Evolutionary conservation across 2,888 invertebrate genomes (phyloP).

Genomic region (Biston betularia): DNA sequence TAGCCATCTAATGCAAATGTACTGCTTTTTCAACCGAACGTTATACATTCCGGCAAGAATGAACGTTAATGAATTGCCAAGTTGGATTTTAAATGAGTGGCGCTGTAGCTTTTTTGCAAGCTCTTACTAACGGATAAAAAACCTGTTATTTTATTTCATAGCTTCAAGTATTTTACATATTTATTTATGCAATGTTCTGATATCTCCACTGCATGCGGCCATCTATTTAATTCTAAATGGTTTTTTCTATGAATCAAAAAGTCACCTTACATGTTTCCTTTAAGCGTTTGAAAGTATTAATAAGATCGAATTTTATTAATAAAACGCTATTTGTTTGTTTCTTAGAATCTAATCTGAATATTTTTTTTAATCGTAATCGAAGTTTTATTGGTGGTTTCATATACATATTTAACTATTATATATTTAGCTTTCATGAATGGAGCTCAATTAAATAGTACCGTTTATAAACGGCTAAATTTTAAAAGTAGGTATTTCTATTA

Average conservation of each 20-base stretch:
- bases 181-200: conserved; percentile 1
- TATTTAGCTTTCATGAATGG: conserved; percentile 11
- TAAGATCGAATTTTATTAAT: conserved; percentile 5
- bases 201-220: background rate
- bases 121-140: background rate
- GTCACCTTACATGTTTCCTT: conserved; percentile 1
- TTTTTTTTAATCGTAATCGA: background rate
- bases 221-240: conserved; percentile 5
- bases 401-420: background rate
- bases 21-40: background rate
- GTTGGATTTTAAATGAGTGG: conserved; percentile 1
- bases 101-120: conserved; percentile 2
- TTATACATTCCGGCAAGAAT: conserved; percentile 1
- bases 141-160: conserved; percentile 11
- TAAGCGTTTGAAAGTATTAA: conserved; percentile 1
- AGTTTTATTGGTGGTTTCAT: conserved; percentile 7
- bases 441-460: background rate
- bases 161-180: conserved; percentile 12
- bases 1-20: background rate
- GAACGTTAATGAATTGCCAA: background rate
- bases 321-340: background rate
- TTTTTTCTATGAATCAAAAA: conserved; percentile 11
- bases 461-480: too few relatives aligned
- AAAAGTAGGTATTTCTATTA: too few relatives aligned
- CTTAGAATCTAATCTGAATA: conserved; percentile 7